These are phyloP conservation scores for Carassius auratus DNA, from an alignment of 2,113 vertebrate genomes.

Conservation along the genomic window DNA sequence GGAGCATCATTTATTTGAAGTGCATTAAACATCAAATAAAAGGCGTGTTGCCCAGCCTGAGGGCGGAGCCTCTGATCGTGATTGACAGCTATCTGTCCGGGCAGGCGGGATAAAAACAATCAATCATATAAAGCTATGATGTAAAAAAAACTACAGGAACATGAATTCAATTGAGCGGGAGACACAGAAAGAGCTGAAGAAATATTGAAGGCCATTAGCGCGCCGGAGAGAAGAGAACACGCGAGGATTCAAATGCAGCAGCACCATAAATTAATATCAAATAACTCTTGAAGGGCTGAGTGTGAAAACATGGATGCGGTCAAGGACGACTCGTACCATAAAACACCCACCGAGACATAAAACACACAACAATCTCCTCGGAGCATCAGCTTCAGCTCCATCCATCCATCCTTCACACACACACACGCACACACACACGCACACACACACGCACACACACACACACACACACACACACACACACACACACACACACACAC, in stretches of 20 bases:
- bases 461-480: too few relatives aligned
- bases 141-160: slow-evolving; percentile 65
- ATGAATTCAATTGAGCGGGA: slow-evolving; percentile 76
- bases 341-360: slow-evolving; percentile 63
- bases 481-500: too few relatives aligned
- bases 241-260: slow-evolving; percentile 74
- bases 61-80: slow-evolving; percentile 59
- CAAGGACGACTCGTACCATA: slow-evolving; percentile 69
- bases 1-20: background rate
- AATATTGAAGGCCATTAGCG: slow-evolving; percentile 79
- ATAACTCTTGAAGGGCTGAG: slow-evolving; percentile 73
- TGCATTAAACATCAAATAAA: slow-evolving; percentile 2
- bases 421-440: too few relatives aligned
- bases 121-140: slow-evolving; percentile 75
- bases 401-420: too few relatives aligned
- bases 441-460: too few relatives aligned
- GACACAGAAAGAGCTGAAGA: slow-evolving; percentile 73
- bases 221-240: slow-evolving; percentile 65
- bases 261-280: slow-evolving; percentile 81
- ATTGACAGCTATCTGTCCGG: slow-evolving; percentile 77
- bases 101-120: slow-evolving; percentile 78
- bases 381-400: background rate
- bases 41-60: background rate
- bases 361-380: slow-evolving; percentile 51
- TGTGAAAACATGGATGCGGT: slow-evolving; percentile 62